phyloP scores from a whole-genome alignment of 2,888 invertebrate genomes.

The Eupithecia dodoneata region DNA sequence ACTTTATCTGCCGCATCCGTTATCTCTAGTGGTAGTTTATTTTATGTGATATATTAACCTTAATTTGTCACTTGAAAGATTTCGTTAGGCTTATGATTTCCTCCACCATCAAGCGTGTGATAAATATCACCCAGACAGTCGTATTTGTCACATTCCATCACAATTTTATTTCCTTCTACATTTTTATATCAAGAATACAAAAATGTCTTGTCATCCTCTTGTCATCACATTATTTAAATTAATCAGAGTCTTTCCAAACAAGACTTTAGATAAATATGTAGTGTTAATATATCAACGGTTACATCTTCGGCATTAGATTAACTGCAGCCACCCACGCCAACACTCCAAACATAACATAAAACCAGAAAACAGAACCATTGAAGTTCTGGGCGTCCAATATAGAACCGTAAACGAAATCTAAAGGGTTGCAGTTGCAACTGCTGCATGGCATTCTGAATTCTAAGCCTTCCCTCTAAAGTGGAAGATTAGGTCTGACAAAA shows the following conservation, averaged over 20 bases:
- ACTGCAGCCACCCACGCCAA: slow-evolving; percentile 50
- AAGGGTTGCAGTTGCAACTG: neutral
- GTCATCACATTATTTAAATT: neutral
- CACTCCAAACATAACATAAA: slow-evolving; percentile 48
- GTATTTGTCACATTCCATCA: slow-evolving; percentile 25
- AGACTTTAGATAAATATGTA: slow-evolving; percentile 29
- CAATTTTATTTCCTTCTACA: slow-evolving; percentile 12
- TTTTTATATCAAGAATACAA: neutral
- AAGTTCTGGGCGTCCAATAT: slow-evolving; percentile 51
- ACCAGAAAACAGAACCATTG: slow-evolving; percentile 49
- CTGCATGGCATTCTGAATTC: slow-evolving; percentile 23
- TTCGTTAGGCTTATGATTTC: slow-evolving; percentile 16
- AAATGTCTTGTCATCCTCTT: neutral
- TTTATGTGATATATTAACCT: slow-evolving; percentile 20
- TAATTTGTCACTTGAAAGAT: slow-evolving; percentile 26
- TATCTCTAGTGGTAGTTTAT: slow-evolving; percentile 14
- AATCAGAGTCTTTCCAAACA: slow-evolving; percentile 20
- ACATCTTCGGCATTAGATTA: slow-evolving; percentile 42
- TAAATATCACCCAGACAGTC: slow-evolving; percentile 23
- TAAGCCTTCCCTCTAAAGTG: slow-evolving; percentile 17
- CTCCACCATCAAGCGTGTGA: slow-evolving; percentile 23
- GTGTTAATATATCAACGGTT: slow-evolving; percentile 44
- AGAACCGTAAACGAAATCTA: slow-evolving; percentile 35
- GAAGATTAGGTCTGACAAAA: slow-evolving; percentile 52
- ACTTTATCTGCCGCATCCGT: slow-evolving; percentile 20